These are phyloP conservation scores for Melanchra persicariae DNA, from an alignment of 2,888 invertebrate species.

Conservation along the genomic window DNA sequence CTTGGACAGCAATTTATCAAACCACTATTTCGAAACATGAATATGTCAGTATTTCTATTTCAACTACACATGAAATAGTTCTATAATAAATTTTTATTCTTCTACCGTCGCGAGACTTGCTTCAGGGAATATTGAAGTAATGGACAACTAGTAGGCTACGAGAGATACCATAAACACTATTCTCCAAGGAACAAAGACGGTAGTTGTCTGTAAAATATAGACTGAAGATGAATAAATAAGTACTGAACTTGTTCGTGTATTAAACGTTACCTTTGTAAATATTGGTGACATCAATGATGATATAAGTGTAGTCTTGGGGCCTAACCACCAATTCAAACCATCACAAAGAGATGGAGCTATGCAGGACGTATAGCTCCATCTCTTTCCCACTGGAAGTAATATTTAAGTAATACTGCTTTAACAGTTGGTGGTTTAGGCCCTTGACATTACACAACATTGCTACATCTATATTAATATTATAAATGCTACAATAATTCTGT, in stretches of 20 bases:
- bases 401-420: too few species aligned
- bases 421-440: too few species aligned
- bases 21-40: conserved; percentile 6
- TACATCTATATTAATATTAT: too few species aligned
- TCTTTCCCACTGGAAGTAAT: too few species aligned
- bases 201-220: conserved; percentile 35
- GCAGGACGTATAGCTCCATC: too few species aligned
- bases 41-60: neutral
- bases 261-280: conserved; percentile 14
- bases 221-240: conserved; percentile 42
- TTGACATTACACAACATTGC: too few species aligned
- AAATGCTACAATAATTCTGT: too few species aligned
- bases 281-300: conserved; percentile 8
- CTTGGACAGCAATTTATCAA: neutral
- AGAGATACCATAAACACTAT: conserved; percentile 40
- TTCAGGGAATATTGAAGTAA: conserved; percentile 57
- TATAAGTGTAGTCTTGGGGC: too few species aligned
- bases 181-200: conserved; percentile 23
- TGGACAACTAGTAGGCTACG: conserved; percentile 44
- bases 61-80: conserved; percentile 2
- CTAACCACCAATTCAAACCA: too few species aligned
- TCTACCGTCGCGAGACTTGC: conserved; percentile 30
- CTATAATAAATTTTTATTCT: conserved; percentile 53
- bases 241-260: neutral
- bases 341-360: too few species aligned